Percentiles rank a stretch among this genome's conserved stretches.
Evolutionary conservation across 2,113 vertebrate species (phyloP).

Genomic region (Neolamprologus tretocephalus): DNA sequence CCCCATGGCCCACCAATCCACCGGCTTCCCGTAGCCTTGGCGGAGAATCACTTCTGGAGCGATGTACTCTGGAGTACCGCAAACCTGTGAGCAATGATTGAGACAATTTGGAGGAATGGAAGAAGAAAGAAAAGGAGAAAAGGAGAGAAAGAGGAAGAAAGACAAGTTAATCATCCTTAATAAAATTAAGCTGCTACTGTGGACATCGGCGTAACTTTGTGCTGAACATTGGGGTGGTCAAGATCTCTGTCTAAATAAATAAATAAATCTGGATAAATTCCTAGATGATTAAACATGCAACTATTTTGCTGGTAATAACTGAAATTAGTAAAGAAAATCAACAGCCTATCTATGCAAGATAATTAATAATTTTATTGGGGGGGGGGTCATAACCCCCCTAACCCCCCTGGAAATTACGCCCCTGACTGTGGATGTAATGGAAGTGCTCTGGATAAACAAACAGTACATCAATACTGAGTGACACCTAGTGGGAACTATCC

Average conservation of each 20-base stretch:
- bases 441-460: neutral
- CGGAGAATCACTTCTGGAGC: slow-evolving; percentile 92
- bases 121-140: neutral
- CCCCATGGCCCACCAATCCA: slow-evolving; percentile 98
- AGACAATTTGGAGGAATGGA: neutral
- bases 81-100: slow-evolving; percentile 73
- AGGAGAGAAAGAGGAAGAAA: neutral
- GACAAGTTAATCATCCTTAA: neutral
- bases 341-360: neutral
- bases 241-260: neutral
- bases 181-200: neutral
- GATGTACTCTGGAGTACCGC: slow-evolving; percentile 94
- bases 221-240: neutral
- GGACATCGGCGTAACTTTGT: neutral
- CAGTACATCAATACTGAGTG: neutral
- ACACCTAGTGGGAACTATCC: neutral
- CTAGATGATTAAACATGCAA: neutral
- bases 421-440: neutral
- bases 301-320: neutral
- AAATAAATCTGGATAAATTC: neutral
- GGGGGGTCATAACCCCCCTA: neutral
- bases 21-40: slow-evolving; percentile 91
- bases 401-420: neutral
- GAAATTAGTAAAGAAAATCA: neutral
- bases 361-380: neutral